Evolutionary conservation across 2,888 invertebrate genomes (phyloP).

Genomic region (Drosophila ezoana): DNA sequence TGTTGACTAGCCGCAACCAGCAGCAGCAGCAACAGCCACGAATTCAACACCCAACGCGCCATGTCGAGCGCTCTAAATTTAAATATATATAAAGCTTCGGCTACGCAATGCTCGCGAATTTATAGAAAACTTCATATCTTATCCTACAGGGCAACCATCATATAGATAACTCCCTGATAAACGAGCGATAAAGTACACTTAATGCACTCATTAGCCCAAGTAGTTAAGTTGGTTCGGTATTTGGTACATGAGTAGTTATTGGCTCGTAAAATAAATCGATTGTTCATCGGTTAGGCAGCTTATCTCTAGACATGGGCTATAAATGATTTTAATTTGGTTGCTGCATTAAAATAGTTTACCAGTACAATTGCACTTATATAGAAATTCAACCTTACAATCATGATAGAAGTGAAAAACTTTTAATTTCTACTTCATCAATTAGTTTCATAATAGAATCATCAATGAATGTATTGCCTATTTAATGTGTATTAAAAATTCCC

Average conservation of each 20-base stretch:
- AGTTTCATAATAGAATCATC: not conserved
- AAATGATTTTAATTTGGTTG: conserved; percentile 15
- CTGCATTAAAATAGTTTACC: not conserved
- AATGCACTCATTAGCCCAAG: conserved; percentile 19
- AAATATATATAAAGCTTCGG: conserved; percentile 17
- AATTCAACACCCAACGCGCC: conserved; percentile 37
- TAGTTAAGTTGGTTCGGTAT: conserved; percentile 2
- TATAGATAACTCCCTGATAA: conserved; percentile 58
- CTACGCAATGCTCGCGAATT: conserved; percentile 31
- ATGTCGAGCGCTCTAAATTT: conserved; percentile 46
- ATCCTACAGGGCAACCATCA: conserved; percentile 28
- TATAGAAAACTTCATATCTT: conserved; percentile 50
- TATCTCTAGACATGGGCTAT: conserved; percentile 44
- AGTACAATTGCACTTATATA: conserved; percentile 11
- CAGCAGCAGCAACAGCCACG: conserved; percentile 36
- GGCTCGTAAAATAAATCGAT: conserved; percentile 10
- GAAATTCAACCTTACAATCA: not conserved
- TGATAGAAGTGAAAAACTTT: conserved; percentile 32
- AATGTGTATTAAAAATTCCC: not conserved
- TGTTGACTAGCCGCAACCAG: conserved; percentile 43
- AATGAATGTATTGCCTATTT: not conserved
- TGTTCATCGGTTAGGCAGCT: conserved; percentile 12
- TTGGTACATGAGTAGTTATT: conserved; percentile 1
- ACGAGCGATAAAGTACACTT: conserved; percentile 16
- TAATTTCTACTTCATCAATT: conserved; percentile 2